Base-by-base conservation (phyloP, 2,888 invertebrate species). In the Hemithea aestivaria region DNA sequence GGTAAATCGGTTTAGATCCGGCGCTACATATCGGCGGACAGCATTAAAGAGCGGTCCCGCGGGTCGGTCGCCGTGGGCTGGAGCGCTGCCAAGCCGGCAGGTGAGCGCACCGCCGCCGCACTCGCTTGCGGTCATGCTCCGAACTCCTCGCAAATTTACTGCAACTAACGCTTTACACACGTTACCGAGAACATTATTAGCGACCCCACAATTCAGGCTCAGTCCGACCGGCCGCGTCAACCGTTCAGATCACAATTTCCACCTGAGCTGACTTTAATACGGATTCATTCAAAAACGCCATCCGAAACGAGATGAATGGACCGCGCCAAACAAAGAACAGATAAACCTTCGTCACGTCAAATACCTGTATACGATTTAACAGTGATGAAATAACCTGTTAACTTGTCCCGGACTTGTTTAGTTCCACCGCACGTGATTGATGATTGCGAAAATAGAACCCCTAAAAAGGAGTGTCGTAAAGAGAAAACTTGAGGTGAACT, bases 1-100 rank as follows among this genome's bases (percentile, higher is more conserved):
- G 55, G 52, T 57, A 57, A 66, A 62, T 58, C 51, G 51, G 48
- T 49, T 58, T 51, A 45, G 42, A 57, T 56, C 53, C 48, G 40
- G 47, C 52, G 53, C 52, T 45, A 53, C 43, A 44, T 46, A 47
- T 44, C 43, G 46, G 41, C 27, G 38, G 36, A 41, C 22, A 32
- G 44, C 38, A 45, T 51, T 51, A 53, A 51, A 51, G 51, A 52
- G 47, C 48, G 40, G 37, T 47, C 44, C 52, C 51, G 51, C 48
- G 45, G 49, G 42, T 36, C 44, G 43, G 16, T 2, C 2, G 16
- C 16, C 5, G 16, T 4, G 5, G 16, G 43, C 56, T 70, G 70
- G 72, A 58, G 41, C 39, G 30, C 37, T 42, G 75, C 78, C 78
- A 79, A 71, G 62, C 65, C 66, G 48, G 48, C 66, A 68, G 70